Base-by-base conservation (phyloP, 2,113 vertebrate species). In the Syrmaticus mikado region DNA sequence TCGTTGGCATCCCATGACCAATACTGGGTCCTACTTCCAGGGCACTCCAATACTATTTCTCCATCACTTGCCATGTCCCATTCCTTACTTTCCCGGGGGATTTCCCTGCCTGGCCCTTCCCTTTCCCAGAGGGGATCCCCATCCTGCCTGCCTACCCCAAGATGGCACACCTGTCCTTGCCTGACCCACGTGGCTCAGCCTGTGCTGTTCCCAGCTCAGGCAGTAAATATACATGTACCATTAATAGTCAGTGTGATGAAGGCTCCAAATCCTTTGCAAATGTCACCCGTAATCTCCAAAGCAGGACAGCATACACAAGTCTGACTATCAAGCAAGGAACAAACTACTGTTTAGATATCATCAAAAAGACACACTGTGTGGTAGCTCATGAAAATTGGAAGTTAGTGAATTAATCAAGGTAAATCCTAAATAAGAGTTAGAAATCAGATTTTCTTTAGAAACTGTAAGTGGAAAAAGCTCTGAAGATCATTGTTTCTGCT, bases 211-310 rank as follows among this genome's bases (percentile, higher is more conserved):
- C 14, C 45, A 85, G 14, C 53, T 58, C 18, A 61, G 48, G 43
- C 18, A 76, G 12, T 13, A 4, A 2, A 2, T 24, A 50, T n/a
- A 8, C 38, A 58, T 30, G 18, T 17, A 16, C 46, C 41, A 34
- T 10, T 8, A 81, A 86, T 8, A 86, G 32, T 38, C 55, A 71
- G 21, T 7, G 40, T 25, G 52, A 9, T 24, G 38, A 1, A 22
- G 17, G 22, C 43, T 88, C 41, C 41, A 84, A 84, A 87, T n/a
- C 70, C 74, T 36, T 84, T 65, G 24, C 70, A 93, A 92, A 90
- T 82, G 40, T 75, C 77, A 82, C 53, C 53, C 53, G 9, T 60
- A 75, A 83, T 75, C 38, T 90, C 61, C 52, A 52, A 72, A 70
- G 45, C 58, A 79, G 77, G 64, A 45, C 36, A 82, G 16, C 0